Base-by-base conservation (phyloP, 2,113 vertebrate species). In the Peromyscus leucopus region DNA sequence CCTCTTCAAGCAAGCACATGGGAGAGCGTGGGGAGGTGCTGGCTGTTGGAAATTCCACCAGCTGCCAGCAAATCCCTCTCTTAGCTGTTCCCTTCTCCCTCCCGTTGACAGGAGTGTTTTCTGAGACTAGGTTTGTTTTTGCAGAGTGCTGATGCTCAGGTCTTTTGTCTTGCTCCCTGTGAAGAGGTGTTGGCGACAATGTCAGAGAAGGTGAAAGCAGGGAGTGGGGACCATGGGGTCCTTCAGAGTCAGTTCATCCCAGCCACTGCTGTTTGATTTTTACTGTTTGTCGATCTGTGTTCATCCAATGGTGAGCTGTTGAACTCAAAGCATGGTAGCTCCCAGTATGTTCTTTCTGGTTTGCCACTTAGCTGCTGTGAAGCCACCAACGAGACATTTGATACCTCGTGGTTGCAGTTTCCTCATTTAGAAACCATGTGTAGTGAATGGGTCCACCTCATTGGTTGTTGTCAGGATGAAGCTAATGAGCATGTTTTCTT, bases 1-100 rank as follows among this genome's bases (percentile, higher is more conserved):
- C 91, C 86, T 95, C 75, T 93, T 95, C 71, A 78, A 78, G 72
- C 63, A 89, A 92, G 93, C 89, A 55, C 1, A 0, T 96, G 94
- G 85, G 42, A 2, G 48, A 92, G 63, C 0, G 0, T 46, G 0
- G n/a, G 69, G 87, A 89, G 36, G 46, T 91, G 74, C 39, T n/a
- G 61, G 63, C 69, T 88, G 75, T 46, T 57, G 36, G 84, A 84
- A 63, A 90, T 48, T 83, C 61, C 85, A 15, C 78, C 16, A 42
- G 83, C 82, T 87, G 93, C 91, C 67, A 88, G 86, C 65, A 86
- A 24, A 89, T 86, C 21, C 46, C 72, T 93, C 79, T 83, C 71
- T 90, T 88, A 88, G n/a, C 83, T 46, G 13, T 84, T 94, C 17
- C 94, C 55, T 55, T 92, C 72, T 85, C 75, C 33, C 51, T 90